These are phyloP conservation scores for Sisor rabdophorus DNA, from an alignment of 2,113 vertebrate genomes.

Conservation along the genomic window DNA sequence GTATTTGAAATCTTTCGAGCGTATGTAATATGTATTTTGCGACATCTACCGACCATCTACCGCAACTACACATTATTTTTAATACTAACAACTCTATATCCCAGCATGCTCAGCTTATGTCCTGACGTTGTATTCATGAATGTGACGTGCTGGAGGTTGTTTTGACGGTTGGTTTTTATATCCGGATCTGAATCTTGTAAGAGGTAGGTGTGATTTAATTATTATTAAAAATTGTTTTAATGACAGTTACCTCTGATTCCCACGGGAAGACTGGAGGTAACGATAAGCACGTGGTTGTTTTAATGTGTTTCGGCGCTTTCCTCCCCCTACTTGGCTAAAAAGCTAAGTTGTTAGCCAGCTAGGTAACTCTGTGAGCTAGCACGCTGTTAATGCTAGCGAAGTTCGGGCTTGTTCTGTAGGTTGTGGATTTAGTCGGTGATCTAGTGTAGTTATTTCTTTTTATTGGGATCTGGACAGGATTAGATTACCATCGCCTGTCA, in stretches of 20 bases:
- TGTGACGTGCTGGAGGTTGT: conserved; percentile 61
- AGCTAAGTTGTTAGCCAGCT: conserved; percentile 21
- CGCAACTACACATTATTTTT: background rate
- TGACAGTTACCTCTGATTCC: background rate
- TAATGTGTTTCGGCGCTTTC: too few species aligned
- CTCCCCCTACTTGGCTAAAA: background rate
- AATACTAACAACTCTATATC: conserved; percentile 54
- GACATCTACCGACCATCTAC: conserved; percentile 22
- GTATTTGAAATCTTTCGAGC: background rate
- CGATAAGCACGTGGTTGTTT: background rate
- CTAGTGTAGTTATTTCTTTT: background rate
- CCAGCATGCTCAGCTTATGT: conserved; percentile 20
- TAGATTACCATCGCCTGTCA: too few species aligned
- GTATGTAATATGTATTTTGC: background rate
- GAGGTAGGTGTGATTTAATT: conserved; percentile 50
- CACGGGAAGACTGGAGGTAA: background rate
- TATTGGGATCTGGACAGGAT: accelerated
- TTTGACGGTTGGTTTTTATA: conserved; percentile 71
- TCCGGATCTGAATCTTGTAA: conserved; percentile 53
- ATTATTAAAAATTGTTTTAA: background rate
- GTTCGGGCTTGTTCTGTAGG: background rate
- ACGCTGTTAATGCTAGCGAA: conserved; percentile 13
- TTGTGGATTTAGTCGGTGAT: background rate
- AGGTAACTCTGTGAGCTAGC: conserved; percentile 5
- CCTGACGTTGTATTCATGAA: conserved; percentile 2